Evolutionary conservation across 2,888 invertebrate genomes (phyloP).

Genomic region (Parnassius mnemosyne): DNA sequence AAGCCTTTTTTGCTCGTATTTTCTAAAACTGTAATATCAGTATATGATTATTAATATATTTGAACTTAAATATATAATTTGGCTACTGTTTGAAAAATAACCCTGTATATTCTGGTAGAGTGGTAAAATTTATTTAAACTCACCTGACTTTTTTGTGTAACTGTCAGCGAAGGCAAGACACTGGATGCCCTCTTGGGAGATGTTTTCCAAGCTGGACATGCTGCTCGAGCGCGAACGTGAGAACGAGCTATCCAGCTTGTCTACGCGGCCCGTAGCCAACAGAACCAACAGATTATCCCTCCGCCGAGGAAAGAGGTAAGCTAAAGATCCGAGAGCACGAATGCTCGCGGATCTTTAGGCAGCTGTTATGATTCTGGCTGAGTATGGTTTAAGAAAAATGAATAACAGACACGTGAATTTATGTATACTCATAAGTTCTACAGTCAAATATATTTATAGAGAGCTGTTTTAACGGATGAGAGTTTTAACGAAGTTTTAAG

Average conservation of each 20-base stretch:
- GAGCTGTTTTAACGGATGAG: no score
- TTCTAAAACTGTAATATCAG: no score
- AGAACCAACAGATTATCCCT: constrained; percentile 59
- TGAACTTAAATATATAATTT: no score
- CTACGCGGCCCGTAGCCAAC: constrained; percentile 86
- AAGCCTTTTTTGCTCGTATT: no score
- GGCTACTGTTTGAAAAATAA: no score
- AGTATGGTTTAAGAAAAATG: neutral
- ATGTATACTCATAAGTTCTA: no score
- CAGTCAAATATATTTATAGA: no score
- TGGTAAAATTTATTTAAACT: constrained; percentile 39
- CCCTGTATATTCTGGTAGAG: no score
- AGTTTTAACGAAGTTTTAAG: no score
- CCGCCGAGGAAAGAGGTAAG: constrained; percentile 31
- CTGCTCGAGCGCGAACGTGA: constrained; percentile 98
- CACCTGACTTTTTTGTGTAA: constrained; percentile 96
- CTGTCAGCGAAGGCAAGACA: constrained; percentile 98
- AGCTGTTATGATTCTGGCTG: constrained; percentile 30
- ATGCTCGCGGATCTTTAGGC: constrained; percentile 35
- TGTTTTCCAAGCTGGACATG: constrained; percentile 98
- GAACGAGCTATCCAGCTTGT: constrained; percentile 98
- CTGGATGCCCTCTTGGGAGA: constrained; percentile 96
- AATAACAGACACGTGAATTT: no score
- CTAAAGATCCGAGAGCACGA: constrained; percentile 34
- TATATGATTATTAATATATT: no score